Conservation (phyloP, 2,797 vertebrate genomes). For the Holocentrus rufus region DNA sequence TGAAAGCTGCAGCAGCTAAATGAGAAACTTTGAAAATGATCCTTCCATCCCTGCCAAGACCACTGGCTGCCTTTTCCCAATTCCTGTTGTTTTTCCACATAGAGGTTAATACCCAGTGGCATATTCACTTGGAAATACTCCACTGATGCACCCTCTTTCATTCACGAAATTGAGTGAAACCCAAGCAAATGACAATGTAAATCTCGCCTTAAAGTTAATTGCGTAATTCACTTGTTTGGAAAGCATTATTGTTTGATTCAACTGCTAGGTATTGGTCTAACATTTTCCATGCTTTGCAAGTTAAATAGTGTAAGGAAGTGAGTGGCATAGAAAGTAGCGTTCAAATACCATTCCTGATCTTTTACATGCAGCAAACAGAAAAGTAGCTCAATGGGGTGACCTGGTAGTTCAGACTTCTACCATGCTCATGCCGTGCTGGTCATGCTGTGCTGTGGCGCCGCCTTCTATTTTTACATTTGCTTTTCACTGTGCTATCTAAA, state of each 20-base stretch:
- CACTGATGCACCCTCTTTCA: conserved; percentile 39
- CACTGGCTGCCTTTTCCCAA: conserved; percentile 51
- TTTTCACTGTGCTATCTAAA: conserved; percentile 6
- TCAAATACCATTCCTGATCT: conserved; percentile 17
- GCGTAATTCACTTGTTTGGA: conserved; percentile 27
- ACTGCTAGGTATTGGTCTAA: conserved; percentile 2
- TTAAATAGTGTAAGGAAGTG: conserved; percentile 6
- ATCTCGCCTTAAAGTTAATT: conserved; percentile 27
- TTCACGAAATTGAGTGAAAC: conserved; percentile 47
- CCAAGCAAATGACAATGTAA: conserved; percentile 32
- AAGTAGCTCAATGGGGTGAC: conserved; percentile 28
- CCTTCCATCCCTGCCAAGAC: conserved; percentile 53
- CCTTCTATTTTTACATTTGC: conserved; percentile 32
- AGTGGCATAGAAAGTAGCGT: conserved; percentile 26
- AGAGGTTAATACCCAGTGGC: conserved; percentile 47
- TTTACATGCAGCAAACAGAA: conserved; percentile 29
- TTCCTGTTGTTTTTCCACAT: conserved; percentile 23
- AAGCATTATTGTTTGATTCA: background rate
- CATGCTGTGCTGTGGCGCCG: conserved; percentile 27
- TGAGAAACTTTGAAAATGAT: conserved; percentile 67
- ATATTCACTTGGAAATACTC: conserved; percentile 19
- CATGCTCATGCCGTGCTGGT: conserved; percentile 1
- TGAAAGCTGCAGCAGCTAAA: conserved; percentile 61
- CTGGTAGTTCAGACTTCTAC: conserved; percentile 14
- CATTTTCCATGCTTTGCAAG: conserved; percentile 32